phyloP scores from a whole-genome alignment of 2,888 invertebrate species.

The Dichetophora obliterata region DNA sequence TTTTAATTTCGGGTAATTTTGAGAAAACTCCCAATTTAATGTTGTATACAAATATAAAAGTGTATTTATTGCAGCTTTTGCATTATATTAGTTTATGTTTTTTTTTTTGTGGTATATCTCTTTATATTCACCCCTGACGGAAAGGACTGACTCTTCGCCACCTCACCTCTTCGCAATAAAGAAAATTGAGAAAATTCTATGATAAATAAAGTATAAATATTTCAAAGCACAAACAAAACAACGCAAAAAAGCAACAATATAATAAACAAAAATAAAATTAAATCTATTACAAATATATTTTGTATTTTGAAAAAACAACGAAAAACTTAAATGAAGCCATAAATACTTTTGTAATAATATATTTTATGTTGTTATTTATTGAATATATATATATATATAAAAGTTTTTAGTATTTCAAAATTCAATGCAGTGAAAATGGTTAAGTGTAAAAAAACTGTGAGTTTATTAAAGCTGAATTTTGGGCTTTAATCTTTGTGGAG shows the following conservation, averaged over 20 bases:
- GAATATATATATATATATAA: background rate
- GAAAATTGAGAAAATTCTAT: slow-evolving; percentile 18
- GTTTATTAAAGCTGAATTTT: background rate
- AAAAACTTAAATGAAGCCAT: too few relatives aligned
- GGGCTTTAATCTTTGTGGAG: background rate
- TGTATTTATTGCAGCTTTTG: too few relatives aligned
- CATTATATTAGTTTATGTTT: too few relatives aligned
- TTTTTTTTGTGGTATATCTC: too few relatives aligned
- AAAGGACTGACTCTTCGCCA: slow-evolving; percentile 11
- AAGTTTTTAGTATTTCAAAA: background rate
- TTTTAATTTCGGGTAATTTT: background rate
- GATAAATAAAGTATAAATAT: slow-evolving; percentile 10
- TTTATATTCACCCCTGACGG: background rate
- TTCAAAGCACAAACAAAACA: slow-evolving; percentile 17
- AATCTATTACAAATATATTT: background rate
- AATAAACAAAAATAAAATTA: background rate
- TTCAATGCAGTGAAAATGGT: slow-evolving; percentile 13
- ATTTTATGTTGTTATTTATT: background rate
- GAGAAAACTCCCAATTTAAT: too few relatives aligned
- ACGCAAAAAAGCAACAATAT: slow-evolving; percentile 19
- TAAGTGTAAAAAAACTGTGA: background rate
- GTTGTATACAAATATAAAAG: too few relatives aligned
- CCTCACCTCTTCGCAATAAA: slow-evolving; percentile 19
- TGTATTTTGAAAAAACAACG: too few relatives aligned
- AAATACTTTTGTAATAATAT: background rate